Conservation (phyloP, 2,797 vertebrate genomes). For the Microcaecilia unicolor region DNA sequence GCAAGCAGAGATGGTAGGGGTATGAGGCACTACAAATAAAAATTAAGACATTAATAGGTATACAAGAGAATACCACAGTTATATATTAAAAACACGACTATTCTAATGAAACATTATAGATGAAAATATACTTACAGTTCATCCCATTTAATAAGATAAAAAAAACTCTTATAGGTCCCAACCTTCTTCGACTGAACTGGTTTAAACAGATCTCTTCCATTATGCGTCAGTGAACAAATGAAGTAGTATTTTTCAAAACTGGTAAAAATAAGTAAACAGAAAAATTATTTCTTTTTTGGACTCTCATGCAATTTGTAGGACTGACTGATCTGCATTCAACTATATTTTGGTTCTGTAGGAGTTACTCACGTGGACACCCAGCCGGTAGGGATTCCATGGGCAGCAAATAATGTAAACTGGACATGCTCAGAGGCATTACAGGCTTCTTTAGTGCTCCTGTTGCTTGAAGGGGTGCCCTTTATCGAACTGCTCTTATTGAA, state of each 20-base stretch:
- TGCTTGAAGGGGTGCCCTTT: slow-evolving; percentile 8
- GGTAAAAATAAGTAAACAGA: slow-evolving; percentile 26
- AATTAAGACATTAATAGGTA: too few relatives aligned
- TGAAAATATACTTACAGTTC: slow-evolving; percentile 76
- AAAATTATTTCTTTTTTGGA: not conserved
- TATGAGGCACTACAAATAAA: too few relatives aligned
- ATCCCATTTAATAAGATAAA: slow-evolving; percentile 96
- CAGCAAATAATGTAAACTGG: slow-evolving; percentile 84
- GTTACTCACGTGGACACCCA: slow-evolving; percentile 91
- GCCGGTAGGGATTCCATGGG: slow-evolving; percentile 76
- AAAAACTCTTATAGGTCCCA: slow-evolving; percentile 91
- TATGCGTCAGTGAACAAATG: slow-evolving; percentile 86
- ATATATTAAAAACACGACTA: not conserved
- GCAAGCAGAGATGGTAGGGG: too few relatives aligned
- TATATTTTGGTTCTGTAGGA: too few relatives aligned
- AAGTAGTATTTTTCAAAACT: slow-evolving; percentile 97
- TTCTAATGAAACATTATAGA: slow-evolving; percentile 1
- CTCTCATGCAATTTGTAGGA: too few relatives aligned
- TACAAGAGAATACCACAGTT: too few relatives aligned
- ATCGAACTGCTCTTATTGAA: slow-evolving; percentile 52
- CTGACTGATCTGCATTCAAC: too few relatives aligned
- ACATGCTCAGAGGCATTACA: slow-evolving; percentile 83
- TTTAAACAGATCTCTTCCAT: slow-evolving; percentile 89
- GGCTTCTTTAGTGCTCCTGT: slow-evolving; percentile 62
- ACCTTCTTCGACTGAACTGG: slow-evolving; percentile 94